Conservation (phyloP, 2,797 vertebrate genomes). For the Melanotaenia trifasciata region DNA sequence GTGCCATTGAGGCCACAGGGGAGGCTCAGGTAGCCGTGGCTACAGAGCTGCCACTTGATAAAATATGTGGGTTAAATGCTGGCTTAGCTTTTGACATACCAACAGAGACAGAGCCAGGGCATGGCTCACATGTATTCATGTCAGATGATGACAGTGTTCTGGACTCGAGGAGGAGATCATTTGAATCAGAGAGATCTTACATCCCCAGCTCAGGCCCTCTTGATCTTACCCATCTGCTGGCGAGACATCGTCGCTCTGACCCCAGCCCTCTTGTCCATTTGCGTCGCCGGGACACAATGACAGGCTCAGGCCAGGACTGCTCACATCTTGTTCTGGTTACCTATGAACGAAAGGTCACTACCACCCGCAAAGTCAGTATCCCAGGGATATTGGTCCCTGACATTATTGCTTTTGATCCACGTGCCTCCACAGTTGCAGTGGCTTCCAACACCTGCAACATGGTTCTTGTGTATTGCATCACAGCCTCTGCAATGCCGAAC, state of each 20-base stretch:
- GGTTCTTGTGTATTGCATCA: slow-evolving; percentile 91
- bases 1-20: slow-evolving; percentile 86
- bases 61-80: slow-evolving; percentile 89
- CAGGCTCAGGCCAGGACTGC: slow-evolving; percentile 89
- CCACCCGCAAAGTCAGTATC: slow-evolving; percentile 90
- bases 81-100: slow-evolving; percentile 84
- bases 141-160: slow-evolving; percentile 72
- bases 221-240: slow-evolving; percentile 90
- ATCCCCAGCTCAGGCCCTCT: slow-evolving; percentile 80
- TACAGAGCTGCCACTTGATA: slow-evolving; percentile 92
- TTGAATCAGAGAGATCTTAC: slow-evolving; percentile 81
- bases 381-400: slow-evolving; percentile 95
- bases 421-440: slow-evolving; percentile 87
- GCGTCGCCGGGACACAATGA: slow-evolving; percentile 85
- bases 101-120: slow-evolving; percentile 64
- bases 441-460: slow-evolving; percentile 92
- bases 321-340: slow-evolving; percentile 93
- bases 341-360: slow-evolving; percentile 89
- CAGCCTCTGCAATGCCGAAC: slow-evolving; percentile 86
- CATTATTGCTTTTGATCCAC: slow-evolving; percentile 89
- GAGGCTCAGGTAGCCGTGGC: slow-evolving; percentile 88
- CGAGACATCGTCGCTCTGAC: slow-evolving; percentile 84
- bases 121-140: slow-evolving; percentile 57
- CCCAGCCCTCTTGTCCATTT: slow-evolving; percentile 88
- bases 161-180: slow-evolving; percentile 79